Conservation (phyloP, 1,140 invertebrate species). For the Chrysoperla carnea region DNA sequence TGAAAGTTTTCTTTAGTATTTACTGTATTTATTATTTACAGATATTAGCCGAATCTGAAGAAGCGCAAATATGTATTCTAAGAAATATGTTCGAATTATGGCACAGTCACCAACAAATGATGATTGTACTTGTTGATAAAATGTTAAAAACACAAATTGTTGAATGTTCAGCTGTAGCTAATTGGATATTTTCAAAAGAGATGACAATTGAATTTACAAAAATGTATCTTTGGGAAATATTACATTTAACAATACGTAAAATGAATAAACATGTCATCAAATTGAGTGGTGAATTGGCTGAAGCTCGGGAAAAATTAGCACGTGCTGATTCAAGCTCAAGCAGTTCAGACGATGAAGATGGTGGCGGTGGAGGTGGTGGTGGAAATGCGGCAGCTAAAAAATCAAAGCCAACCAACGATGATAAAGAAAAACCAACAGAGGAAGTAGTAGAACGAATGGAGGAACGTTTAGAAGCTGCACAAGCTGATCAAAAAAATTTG, state of each 20-base stretch:
- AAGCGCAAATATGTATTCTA: slow-evolving; percentile 88
- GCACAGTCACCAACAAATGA: slow-evolving; percentile 92
- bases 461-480: slow-evolving; percentile 81
- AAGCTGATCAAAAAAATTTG: slow-evolving; percentile 91
- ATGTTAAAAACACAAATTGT: slow-evolving; percentile 94
- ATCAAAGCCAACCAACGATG: slow-evolving; percentile 40
- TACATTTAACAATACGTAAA: slow-evolving; percentile 90
- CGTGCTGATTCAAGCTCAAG: slow-evolving; percentile 57
- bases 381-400: slow-evolving; percentile 13
- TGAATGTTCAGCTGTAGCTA: slow-evolving; percentile 90
- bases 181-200: slow-evolving; percentile 97
- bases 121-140: slow-evolving; percentile 91
- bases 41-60: slow-evolving; percentile 81
- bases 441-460: slow-evolving; percentile 90
- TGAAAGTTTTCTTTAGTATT: no score
- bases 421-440: slow-evolving; percentile 61
- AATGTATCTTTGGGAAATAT: slow-evolving; percentile 93
- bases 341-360: slow-evolving; percentile 57
- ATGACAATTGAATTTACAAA: slow-evolving; percentile 89
- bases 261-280: slow-evolving; percentile 91
- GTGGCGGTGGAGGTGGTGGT: slow-evolving; percentile 8
- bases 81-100: slow-evolving; percentile 88
- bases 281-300: slow-evolving; percentile 62
- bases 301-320: slow-evolving; percentile 69
- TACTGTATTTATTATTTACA: slow-evolving; percentile 19